A percentile compares a stretch with the other conserved stretches of the same genome.
These are phyloP conservation scores for Percina caprodes DNA, from an alignment of 2,113 vertebrate genomes.

Conservation along the genomic window DNA sequence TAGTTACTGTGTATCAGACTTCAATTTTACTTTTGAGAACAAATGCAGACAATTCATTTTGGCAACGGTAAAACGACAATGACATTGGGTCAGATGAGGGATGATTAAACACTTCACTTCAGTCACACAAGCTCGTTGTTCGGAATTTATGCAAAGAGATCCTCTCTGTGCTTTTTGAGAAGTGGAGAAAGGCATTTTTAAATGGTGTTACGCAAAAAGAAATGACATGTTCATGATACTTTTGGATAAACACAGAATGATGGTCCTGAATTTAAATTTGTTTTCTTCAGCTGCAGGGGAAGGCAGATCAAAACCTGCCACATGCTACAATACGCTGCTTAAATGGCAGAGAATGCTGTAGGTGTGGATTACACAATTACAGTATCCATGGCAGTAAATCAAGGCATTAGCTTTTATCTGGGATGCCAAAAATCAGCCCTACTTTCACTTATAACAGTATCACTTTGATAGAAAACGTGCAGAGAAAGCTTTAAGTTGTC, in stretches of 20 bases:
- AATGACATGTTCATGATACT: slow-evolving; percentile 65
- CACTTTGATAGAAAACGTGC: slow-evolving; percentile 39
- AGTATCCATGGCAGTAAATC: slow-evolving; percentile 44
- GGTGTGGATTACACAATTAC: slow-evolving; percentile 55
- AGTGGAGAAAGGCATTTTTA: slow-evolving; percentile 47
- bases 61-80: slow-evolving; percentile 68
- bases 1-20: slow-evolving; percentile 57
- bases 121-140: slow-evolving; percentile 52
- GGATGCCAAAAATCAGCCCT: slow-evolving; percentile 20
- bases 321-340: slow-evolving; percentile 57
- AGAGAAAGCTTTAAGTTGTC: slow-evolving; percentile 31
- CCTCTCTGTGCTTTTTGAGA: slow-evolving; percentile 53
- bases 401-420: slow-evolving; percentile 54
- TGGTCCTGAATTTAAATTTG: slow-evolving; percentile 67
- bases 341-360: slow-evolving; percentile 60
- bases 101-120: slow-evolving; percentile 75
- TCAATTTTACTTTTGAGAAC: slow-evolving; percentile 64
- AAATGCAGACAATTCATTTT: slow-evolving; percentile 72
- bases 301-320: slow-evolving; percentile 68
- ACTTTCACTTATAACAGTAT: slow-evolving; percentile 26
- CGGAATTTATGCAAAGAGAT: slow-evolving; percentile 74
- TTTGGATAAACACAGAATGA: slow-evolving; percentile 58
- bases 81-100: slow-evolving; percentile 73
- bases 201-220: slow-evolving; percentile 69
- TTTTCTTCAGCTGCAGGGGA: slow-evolving; percentile 48